Base-by-base conservation (phyloP, 1,140 invertebrate species). In the Drosophila bocqueti region DNA sequence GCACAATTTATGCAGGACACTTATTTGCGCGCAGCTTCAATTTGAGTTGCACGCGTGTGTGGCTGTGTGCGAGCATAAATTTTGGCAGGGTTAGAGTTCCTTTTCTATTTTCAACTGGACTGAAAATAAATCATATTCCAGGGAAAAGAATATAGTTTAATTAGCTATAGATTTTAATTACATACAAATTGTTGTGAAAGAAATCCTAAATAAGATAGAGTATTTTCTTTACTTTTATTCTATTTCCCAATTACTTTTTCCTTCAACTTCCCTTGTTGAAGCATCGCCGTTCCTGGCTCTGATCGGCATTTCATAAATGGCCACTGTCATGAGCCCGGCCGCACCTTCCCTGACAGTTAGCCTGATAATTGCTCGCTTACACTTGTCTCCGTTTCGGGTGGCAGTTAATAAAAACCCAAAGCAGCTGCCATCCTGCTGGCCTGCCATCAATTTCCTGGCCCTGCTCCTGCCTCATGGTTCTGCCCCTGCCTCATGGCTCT, bases 351-450 rank as follows among this genome's bases (percentile, higher is more conserved):
- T 36, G 50, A 67, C 67, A 52, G 67, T 43, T 55, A 26, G 63
- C 74, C 75, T 40, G 63, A 78, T 78, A 76, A 78, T 76, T 76
- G 73, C 65, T 57, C 55, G 62, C 47, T 66, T 67, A 55, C 74
- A 58, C 64, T 77, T 77, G 75, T 61, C 62, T 57, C 42, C 59
- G 42, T 45, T 67, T 63, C 55, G 60, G 52, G 31, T 71, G 66
- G 76, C 76, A 79, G 76, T 79, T 79, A 79, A 78, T 79, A 79
- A 79, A 78, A 79, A 62, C 75, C 60, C 59, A 77, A 77, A 69
- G 74, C 76, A 78, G 67, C 59, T 78, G 65, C 45, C 65, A 71
- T 49, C 74, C 74, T 47, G 61, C 47, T 43, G 36, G 29, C 42
- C 72, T 61, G 52, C 76, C 65, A 78, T 78, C 75, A 78, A 69